Percentiles rank a stretch among this genome's conserved stretches.
phyloP scores from a whole-genome alignment of 1,140 invertebrate genomes.

The Oryzaephilus surinamensis region DNA sequence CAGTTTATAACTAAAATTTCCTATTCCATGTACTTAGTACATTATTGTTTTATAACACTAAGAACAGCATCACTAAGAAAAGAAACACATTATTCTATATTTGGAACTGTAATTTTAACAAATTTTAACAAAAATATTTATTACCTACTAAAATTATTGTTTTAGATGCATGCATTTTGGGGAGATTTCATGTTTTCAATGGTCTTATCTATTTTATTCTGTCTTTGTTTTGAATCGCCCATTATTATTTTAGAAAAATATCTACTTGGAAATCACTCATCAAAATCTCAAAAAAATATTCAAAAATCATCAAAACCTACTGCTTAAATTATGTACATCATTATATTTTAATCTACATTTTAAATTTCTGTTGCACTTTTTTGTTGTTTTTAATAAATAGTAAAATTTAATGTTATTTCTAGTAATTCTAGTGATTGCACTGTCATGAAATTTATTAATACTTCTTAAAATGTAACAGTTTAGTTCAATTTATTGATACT shows the following conservation, averaged over 20 bases:
- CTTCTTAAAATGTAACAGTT: no score
- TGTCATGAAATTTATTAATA: no score
- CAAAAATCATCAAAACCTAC: no score
- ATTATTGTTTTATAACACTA: neutral
- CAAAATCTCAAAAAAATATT: no score
- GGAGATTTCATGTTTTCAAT: constrained; percentile 1
- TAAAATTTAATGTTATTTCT: no score
- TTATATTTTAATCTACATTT: no score
- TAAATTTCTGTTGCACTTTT: no score
- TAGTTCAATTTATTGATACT: no score
- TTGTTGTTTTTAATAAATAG: no score
- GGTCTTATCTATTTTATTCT: neutral
- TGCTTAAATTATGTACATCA: no score
- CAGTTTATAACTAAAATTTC: constrained; percentile 1
- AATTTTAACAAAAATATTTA: neutral
- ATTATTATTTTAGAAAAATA: constrained; percentile 3
- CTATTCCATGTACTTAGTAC: constrained; percentile 5
- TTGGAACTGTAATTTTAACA: neutral
- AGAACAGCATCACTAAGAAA: neutral
- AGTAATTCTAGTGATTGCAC: no score
- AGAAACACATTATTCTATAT: neutral
- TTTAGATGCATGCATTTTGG: constrained; percentile 1
- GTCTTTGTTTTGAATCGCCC: constrained; percentile 2
- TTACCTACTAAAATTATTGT: neutral
- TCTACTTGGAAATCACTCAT: neutral